Evolutionary conservation across 2,888 invertebrate species (phyloP).

Genomic region (Pammene aurita): DNA sequence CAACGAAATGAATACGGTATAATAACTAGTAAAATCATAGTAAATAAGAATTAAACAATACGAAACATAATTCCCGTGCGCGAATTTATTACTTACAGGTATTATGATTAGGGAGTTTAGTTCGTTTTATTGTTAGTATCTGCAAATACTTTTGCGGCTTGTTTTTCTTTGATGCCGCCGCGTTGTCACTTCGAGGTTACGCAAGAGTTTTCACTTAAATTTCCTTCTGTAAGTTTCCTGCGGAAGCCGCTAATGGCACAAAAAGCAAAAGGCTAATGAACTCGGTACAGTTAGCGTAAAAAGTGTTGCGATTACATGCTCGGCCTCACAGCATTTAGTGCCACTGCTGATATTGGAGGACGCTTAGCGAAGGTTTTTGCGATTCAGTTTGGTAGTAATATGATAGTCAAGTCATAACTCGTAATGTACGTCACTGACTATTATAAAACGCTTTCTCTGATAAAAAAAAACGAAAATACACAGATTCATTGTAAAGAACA

Average conservation of each 20-base stretch:
- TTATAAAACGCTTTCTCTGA: no score
- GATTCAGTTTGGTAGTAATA: no score
- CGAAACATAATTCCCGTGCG: no score
- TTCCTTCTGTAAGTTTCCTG: constrained; percentile 20
- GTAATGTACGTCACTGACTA: no score
- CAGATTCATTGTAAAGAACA: no score
- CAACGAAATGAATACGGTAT: no score
- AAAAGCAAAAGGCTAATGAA: constrained; percentile 63
- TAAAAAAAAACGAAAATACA: no score
- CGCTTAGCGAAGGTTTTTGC: constrained; percentile 4
- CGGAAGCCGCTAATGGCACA: constrained; percentile 23
- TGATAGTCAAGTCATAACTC: no score
- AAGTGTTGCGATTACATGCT: constrained; percentile 47
- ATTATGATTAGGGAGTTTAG: not conserved
- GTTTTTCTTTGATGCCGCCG: not conserved
- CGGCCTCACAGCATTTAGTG: constrained; percentile 64
- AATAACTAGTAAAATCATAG: no score
- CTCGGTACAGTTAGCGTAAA: constrained; percentile 70
- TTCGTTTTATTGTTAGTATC: not conserved
- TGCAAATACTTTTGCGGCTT: not conserved
- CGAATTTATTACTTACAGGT: not conserved
- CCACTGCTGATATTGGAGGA: not conserved
- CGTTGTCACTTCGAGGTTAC: not conserved
- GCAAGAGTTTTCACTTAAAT: constrained; percentile 40
- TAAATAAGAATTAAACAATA: no score